These are phyloP conservation scores for Brachionus manjavacas DNA, from an alignment of 1,140 invertebrate genomes.

Conservation along the genomic window DNA sequence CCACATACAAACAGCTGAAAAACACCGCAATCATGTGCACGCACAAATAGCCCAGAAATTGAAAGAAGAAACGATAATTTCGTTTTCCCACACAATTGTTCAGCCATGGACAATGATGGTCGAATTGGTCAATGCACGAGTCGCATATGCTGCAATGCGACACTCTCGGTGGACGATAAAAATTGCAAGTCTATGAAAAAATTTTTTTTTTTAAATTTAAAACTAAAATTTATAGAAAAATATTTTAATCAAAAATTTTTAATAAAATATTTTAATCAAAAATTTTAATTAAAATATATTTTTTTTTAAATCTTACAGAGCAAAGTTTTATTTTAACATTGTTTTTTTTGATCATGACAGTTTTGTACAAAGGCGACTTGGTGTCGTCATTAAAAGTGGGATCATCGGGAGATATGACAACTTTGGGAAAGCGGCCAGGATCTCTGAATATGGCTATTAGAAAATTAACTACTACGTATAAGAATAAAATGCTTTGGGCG, in stretches of 20 bases:
- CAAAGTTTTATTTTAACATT: slow-evolving; percentile 99
- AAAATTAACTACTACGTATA: slow-evolving; percentile 96
- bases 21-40: slow-evolving; percentile 97
- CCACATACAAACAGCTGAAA: slow-evolving; percentile 65
- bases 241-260: no score
- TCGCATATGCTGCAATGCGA: slow-evolving; percentile 99
- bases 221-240: no score
- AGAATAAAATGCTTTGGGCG: background rate
- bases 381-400: slow-evolving; percentile 95
- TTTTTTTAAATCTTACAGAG: slow-evolving; percentile 43
- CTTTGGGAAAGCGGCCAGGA: slow-evolving; percentile 93
- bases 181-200: slow-evolving; percentile 76
- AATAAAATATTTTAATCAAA: no score
- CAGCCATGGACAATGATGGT: slow-evolving; percentile 99
- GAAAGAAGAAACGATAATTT: slow-evolving; percentile 77
- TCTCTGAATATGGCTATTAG: slow-evolving; percentile 98
- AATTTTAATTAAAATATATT: no score
- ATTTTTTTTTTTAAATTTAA: background rate
- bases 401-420: slow-evolving; percentile 78
- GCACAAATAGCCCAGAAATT: slow-evolving; percentile 90
- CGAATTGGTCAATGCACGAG: slow-evolving; percentile 97
- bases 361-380: slow-evolving; percentile 91
- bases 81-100: slow-evolving; percentile 98
- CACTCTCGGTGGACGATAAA: slow-evolving; percentile 94
- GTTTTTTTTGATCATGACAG: slow-evolving; percentile 94